phyloP scores from a whole-genome alignment of 2,113 vertebrate species.

The Mobula birostris region DNA sequence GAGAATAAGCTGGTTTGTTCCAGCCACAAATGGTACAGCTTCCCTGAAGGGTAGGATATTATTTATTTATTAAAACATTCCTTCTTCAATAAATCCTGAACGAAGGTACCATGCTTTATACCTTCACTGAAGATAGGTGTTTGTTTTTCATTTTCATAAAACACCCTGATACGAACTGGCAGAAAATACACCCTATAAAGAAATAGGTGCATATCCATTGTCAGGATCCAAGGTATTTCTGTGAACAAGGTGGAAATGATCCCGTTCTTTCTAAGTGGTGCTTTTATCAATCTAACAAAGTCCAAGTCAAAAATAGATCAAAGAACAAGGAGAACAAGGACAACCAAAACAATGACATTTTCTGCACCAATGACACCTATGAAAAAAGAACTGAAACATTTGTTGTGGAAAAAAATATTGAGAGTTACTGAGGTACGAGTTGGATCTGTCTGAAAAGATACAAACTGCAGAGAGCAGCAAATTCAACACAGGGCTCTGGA shows the following conservation, averaged over 20 bases:
- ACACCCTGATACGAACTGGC: background rate
- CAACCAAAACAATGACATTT: background rate
- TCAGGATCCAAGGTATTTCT: background rate
- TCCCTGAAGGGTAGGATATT: background rate
- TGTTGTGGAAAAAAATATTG: background rate
- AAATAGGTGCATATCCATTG: background rate
- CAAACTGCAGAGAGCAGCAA: background rate
- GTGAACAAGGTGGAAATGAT: background rate
- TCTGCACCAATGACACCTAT: background rate
- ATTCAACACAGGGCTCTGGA: background rate
- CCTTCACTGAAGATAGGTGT: background rate
- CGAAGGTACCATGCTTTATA: background rate
- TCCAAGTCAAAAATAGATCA: background rate
- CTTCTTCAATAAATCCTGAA: background rate
- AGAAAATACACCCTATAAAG: background rate
- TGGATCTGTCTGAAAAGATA: background rate
- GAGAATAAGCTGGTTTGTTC: background rate
- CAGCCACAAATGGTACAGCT: background rate
- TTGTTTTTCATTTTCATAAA: background rate
- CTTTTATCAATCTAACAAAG: background rate
- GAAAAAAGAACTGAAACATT: background rate
- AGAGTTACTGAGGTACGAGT: background rate
- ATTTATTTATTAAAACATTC: slow-evolving; percentile 24
- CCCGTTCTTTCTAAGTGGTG: background rate
- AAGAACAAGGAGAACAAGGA: background rate